phyloP scores from a whole-genome alignment of 2,888 invertebrate species.

The Junonia oenone region DNA sequence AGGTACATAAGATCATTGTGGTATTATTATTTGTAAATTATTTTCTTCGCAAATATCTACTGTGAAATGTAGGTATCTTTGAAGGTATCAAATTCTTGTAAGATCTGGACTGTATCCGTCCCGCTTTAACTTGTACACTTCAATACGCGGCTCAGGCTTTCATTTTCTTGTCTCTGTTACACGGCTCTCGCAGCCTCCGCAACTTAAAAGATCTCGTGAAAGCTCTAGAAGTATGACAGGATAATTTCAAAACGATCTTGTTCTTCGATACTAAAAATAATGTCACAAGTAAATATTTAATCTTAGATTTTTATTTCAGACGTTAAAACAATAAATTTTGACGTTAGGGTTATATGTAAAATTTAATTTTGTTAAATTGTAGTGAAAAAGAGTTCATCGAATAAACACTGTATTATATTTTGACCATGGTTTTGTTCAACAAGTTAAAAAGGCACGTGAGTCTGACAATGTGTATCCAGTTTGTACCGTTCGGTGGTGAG shows the following conservation, averaged over 20 bases:
- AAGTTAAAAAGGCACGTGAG: conserved; percentile 69
- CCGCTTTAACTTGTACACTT: conserved; percentile 41
- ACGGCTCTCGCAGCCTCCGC: conserved; percentile 45
- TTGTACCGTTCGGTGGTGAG: conserved; percentile 69
- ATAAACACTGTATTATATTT: not conserved
- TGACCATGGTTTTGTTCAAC: conserved; percentile 29
- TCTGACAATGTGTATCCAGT: conserved; percentile 66
- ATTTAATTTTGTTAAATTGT: not conserved
- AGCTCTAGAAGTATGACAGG: conserved; percentile 39
- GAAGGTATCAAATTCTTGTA: conserved; percentile 16
- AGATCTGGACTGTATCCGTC: conserved; percentile 37
- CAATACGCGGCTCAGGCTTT: conserved; percentile 8
- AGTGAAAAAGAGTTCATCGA: not conserved
- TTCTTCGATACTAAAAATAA: not conserved
- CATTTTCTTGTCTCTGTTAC: conserved; percentile 42
- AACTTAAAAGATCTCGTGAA: conserved; percentile 42
- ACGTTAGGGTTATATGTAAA: not conserved
- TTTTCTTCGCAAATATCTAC: conserved; percentile 11
- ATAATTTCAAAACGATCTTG: conserved; percentile 9
- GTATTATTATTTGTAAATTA: conserved; percentile 23
- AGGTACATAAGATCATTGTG: conserved; percentile 6
- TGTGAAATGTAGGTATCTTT: conserved; percentile 12
- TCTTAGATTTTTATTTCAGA: not conserved
- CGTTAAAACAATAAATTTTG: not conserved
- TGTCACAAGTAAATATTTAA: too few relatives aligned